Evolutionary conservation across 2,113 vertebrate genomes (phyloP), one percentile per base, ranked within the genome.

Genomic region (Ceyx margarethae): DNA sequence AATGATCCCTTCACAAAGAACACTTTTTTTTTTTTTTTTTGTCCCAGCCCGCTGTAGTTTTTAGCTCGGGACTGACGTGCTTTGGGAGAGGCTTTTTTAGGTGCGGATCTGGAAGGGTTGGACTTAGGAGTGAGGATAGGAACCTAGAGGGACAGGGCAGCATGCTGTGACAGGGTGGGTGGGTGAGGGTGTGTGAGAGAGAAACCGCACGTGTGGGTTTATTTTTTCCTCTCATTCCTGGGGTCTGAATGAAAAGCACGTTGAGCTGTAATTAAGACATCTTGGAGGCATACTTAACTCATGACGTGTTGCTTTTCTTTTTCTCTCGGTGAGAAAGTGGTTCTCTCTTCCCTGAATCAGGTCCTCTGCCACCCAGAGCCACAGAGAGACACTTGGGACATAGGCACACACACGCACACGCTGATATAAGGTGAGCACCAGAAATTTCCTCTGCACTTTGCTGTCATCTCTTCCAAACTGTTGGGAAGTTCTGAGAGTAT

Each of bases 261-360:
- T 96, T 94, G 96, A 86, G 96, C 96, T 96, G 96, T 96, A 97
- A 97, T 98, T 97, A 98, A 96, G 96, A 95, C 93, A 96, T 97
- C 89, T 96, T 96, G 97, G 96, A 97, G 97, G 96, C 97, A 96
- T 96, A 97, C 96, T 97, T 97, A 95, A 91, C 96, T 95, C 93
- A 96, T 97, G 97, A 97, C 98, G 98, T 97, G 97, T 95, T 95
- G 96, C 97, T 98, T 97, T 97, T 95, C 97, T 97, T 97, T 96
- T 97, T 90, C 96, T 97, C 87, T 91, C 86, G 81, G 95, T 96
- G 97, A 97, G 97, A 97, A 97, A 97, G 96, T 96, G 91, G 87
- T 91, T 97, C 94, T 95, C 97, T 69, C 96, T 96, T 93, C 92
- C 93, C 92, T 74, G 95, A 89, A 90, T 89, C 97, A 94, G 97